Conservation (phyloP, 2,888 invertebrate genomes). For the Ectropis crepuscularia region DNA sequence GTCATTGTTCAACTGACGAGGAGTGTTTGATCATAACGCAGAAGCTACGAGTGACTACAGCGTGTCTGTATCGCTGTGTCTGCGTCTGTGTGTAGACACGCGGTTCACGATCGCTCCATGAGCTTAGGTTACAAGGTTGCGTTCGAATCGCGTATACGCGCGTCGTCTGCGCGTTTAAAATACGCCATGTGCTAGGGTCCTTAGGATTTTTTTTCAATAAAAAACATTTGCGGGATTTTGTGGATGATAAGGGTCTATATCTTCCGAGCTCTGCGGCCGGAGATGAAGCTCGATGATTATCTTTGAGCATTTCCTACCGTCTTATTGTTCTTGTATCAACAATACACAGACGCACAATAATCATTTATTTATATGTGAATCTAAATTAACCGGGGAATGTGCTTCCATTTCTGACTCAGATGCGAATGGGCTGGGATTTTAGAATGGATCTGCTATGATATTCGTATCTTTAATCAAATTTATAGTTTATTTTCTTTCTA, state of each 20-base stretch:
- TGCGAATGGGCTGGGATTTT: slow-evolving; percentile 21
- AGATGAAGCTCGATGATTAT: slow-evolving; percentile 70
- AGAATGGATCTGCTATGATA: neutral
- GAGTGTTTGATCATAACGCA: too few species aligned
- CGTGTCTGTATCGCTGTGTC: too few species aligned
- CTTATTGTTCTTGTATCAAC: slow-evolving; percentile 66
- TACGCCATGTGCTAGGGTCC: too few species aligned
- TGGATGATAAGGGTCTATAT: slow-evolving; percentile 38
- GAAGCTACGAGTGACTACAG: too few species aligned
- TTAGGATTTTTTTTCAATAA: too few species aligned
- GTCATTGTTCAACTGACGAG: too few species aligned
- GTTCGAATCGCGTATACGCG: too few species aligned
- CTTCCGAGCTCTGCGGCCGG: slow-evolving; percentile 46
- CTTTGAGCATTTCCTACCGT: slow-evolving; percentile 64
- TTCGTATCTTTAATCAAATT: slow-evolving; percentile 11
- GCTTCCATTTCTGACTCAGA: slow-evolving; percentile 41
- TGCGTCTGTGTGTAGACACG: too few species aligned
- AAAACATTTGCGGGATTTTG: too few species aligned
- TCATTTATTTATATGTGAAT: slow-evolving; percentile 48
- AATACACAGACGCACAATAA: slow-evolving; percentile 56
- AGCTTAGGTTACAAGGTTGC: too few species aligned
- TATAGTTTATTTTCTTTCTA: slow-evolving; percentile 9
- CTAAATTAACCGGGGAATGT: slow-evolving; percentile 42
- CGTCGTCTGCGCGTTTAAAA: too few species aligned
- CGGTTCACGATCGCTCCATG: too few species aligned